Base-by-base conservation (phyloP, 2,888 invertebrate genomes). In the Drosophila picticornis region DNA sequence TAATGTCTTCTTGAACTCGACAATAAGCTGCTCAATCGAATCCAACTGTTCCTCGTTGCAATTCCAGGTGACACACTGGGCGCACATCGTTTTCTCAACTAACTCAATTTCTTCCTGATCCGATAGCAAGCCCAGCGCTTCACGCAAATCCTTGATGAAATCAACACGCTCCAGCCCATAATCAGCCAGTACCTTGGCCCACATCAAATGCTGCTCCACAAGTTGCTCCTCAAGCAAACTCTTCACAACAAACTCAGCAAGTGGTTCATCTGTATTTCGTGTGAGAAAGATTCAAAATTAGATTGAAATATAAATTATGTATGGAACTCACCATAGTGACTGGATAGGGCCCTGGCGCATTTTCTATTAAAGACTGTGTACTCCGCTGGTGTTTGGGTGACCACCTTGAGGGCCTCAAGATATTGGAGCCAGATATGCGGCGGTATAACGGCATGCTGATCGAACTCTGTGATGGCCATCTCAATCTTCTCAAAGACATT, bases 371-470 rank as follows among this genome's bases (percentile, higher is more conserved):
- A 88, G 0, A 5, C 2, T 2, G 27, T 29, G 7, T 10, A 55
- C 52, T 84, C 85, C 1, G 57, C 67, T 0, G 59, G 10, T 0
- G 85, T 81, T 48, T 88, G 80, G 7, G 83, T 83, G 3, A 81
- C 80, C 22, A 62, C 57, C 29, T 70, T 32, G 0, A 67, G 57
- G 0, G 61, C 62, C 51, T 67, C 62, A 0, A 85, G 59, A 59
- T 85, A 88, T 2, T 68, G 64, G 0, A 81, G 56, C 84, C 84
- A 85, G 1, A 85, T 61, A 16, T 74, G 55, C 1, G 81, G 51
- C n/a, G 86, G 83, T 11, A 85, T 62, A 27, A 61, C 57, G 25
- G 59, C 36, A 10, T 40, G 29, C 13, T 29, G 22, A 7, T 46
- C 65, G 19, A 80, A 84, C 4, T 51, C 65, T 0, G 9, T 36